Evolutionary conservation across 2,888 invertebrate species (phyloP), one percentile per base, ranked within the genome.

Genomic region (Epiblema foenella): DNA sequence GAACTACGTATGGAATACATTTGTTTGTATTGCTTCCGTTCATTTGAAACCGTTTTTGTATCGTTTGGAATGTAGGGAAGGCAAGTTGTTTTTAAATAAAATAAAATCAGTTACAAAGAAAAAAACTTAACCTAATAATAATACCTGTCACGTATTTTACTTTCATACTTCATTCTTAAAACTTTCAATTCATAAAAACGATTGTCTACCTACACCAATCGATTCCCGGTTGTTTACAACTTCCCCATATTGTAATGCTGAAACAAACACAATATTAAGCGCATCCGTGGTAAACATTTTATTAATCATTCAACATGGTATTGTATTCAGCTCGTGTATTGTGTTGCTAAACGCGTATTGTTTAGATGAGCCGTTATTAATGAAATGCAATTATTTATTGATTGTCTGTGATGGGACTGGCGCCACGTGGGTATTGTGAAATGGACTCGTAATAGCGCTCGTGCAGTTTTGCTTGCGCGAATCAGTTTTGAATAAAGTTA

Each of bases 381-480:
- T 82, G 75, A 83, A 84, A 84, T 79, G 77, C 78, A 83, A 83
- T 83, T 81, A 82, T 83, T 79, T 77, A 77, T 75, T 79, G 79
- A 81, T 82, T 83, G 81, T 84, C 82, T 69, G 72, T 77, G 73
- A 58, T 68, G 60, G 76, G 75, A 74, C 77, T 72, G 78, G 76
- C 73, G 76, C 75, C 69, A 60, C 69, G 58, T 54, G 66, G 52
- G 18, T 29, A 49, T 66, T 70, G 54, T 60, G 70, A 54, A 60
- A 70, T 49, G 20, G 51, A 17, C n/a, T 51, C 29, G 15, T 52
- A 52, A 20, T 11, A 3, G 4, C 33, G 49, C 24, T 12, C 20
- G 52, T 37, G 52, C 64, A 52, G 18, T n/a, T 39, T 51, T 64
- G 52, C 39, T 64, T 54, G 42, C 9, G 42, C 9, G 24, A 15